A percentile compares a stretch with the other conserved stretches of the same genome.
Conservation (phyloP, 2,797 vertebrate species). For the Loriculus beryllinus region DNA sequence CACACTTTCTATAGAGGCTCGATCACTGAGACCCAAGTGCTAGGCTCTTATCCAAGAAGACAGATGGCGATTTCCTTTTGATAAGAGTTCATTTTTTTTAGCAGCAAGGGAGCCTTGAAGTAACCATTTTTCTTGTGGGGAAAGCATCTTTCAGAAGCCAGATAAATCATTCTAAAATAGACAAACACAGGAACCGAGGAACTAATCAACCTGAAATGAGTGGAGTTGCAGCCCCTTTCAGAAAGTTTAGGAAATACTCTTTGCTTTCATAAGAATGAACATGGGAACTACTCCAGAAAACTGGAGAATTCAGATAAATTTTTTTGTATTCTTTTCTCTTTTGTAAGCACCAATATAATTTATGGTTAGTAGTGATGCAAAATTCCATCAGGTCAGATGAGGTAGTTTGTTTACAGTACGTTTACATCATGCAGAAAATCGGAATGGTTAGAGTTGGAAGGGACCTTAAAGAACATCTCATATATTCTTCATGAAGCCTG, state of each 20-base stretch:
- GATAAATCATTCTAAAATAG: conserved; percentile 54
- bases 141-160: conserved; percentile 41
- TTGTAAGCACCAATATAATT: not conserved
- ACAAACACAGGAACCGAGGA: conserved; percentile 8
- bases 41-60: conserved; percentile 49
- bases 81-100: conserved; percentile 48
- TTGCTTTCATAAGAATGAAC: not conserved
- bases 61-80: conserved; percentile 51
- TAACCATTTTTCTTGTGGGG: conserved; percentile 54
- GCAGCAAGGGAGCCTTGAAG: conserved; percentile 32
- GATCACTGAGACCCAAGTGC: not conserved
- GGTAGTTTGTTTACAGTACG: not conserved
- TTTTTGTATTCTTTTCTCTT: not conserved
- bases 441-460: not conserved
- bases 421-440: not conserved
- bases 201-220: conserved; percentile 33
- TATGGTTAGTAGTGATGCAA: not conserved
- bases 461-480: not conserved
- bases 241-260: not conserved
- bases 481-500: not conserved
- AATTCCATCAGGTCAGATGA: not conserved
- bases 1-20: not conserved
- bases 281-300: not conserved
- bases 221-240: not conserved
- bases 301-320: not conserved